Evolutionary conservation across 1,140 invertebrate species (phyloP), one percentile per base, ranked within the genome.

Genomic region (Agrypnia vestita): DNA sequence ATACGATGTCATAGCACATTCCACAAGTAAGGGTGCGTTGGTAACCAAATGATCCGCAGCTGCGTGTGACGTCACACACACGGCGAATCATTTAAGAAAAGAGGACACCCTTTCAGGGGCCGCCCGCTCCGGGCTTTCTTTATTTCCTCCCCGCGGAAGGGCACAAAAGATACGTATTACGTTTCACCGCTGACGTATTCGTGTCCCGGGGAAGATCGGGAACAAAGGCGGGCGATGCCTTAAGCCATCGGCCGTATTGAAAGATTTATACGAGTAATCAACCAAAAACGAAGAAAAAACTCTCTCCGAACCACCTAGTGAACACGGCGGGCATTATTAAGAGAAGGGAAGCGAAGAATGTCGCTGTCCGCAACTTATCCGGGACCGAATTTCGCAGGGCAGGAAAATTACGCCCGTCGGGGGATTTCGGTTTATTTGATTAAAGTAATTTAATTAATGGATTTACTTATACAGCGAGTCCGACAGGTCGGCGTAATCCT

Each of bases 241-340:
- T 47, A 69, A 15, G 44, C 64, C 46, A 69, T 69, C 15, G 64
- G 13, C 15, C 64, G 64, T 49, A 69, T 49, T 46, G 64, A 19
- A 46, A 69, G 64, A 69, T 69, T 69, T 69, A 69, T 69, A 47
- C 17, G 64, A 43, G 64, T 69, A 69, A 69, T 69, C 64, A 69
- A 69, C 64, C 64, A 69, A 69, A 69, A 49, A 35, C 25, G 25
- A 35, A 35, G 25, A 35, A 35, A 61, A 61, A 51, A 15, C n/a
- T 51, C 11, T 15, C 49, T 51, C 49, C 49, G n/a, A 13, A 51
- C n/a, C 49, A 51, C n/a, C 49, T 12, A 51, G 49, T 51, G 49
- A 51, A 51, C 11, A 13, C 1, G 11, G 49, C 8, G 49, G 49
- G 11, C 49, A 15, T 51, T 12, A 51, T 12, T 51, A 12, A 15